phyloP scores from a whole-genome alignment of 2,888 invertebrate genomes.

The Aleiodes testaceus region DNA sequence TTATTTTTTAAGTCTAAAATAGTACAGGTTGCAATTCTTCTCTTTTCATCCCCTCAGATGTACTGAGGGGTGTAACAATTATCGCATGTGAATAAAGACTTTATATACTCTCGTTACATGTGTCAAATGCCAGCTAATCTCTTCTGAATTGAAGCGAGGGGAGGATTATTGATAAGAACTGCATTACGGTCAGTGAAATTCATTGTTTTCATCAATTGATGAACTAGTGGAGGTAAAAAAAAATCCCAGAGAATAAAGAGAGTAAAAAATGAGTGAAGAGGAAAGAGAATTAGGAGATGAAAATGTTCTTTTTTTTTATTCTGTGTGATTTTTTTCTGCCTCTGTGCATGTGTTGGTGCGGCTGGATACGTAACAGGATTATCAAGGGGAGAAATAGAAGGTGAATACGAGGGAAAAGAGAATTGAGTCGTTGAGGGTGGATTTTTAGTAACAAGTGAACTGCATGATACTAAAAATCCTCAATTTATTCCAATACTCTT shows the following conservation, averaged over 20 bases:
- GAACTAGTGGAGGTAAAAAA: background rate
- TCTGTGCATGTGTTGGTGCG: background rate
- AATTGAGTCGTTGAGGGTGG: slow-evolving; percentile 17
- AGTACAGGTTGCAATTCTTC: background rate
- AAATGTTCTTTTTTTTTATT: slow-evolving; percentile 22
- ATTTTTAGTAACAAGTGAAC: slow-evolving; percentile 25
- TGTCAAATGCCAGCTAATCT: slow-evolving; percentile 25
- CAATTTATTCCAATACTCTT: background rate
- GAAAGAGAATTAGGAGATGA: slow-evolving; percentile 8
- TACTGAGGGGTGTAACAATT: background rate
- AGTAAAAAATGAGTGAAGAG: background rate
- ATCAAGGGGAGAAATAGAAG: slow-evolving; percentile 8
- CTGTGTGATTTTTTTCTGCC: background rate
- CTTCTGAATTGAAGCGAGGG: slow-evolving; percentile 38
- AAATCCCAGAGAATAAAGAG: background rate
- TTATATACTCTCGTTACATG: slow-evolving; percentile 23
- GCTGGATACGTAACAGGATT: slow-evolving; percentile 30
- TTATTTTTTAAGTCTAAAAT: background rate
- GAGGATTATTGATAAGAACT: slow-evolving; percentile 43
- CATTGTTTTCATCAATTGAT: slow-evolving; percentile 14
- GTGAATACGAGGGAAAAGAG: background rate
- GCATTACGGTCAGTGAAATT: slow-evolving; percentile 1
- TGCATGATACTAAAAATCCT: slow-evolving; percentile 5
- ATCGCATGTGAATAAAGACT: background rate
- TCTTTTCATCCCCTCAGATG: background rate